Evolutionary conservation across 2,113 vertebrate genomes (phyloP).

Genomic region (Dipodomys spectabilis): DNA sequence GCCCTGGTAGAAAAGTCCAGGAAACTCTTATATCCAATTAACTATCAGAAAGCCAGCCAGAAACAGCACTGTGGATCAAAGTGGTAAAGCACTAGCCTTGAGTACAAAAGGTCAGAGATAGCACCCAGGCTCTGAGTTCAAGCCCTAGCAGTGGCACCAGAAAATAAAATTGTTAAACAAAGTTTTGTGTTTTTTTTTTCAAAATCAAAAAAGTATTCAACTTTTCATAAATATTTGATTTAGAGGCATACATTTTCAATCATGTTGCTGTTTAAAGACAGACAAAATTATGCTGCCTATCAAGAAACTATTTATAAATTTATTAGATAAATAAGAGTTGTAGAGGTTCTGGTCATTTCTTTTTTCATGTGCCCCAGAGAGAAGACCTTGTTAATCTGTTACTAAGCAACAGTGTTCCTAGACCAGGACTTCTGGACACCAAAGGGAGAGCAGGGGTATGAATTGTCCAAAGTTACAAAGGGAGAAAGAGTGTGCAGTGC

Average conservation of each 20-base stretch:
- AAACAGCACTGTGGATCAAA: no score
- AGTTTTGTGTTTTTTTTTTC: neutral
- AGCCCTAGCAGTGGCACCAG: no score
- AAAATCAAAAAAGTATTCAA: conserved; percentile 43
- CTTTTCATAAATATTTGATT: conserved; percentile 41
- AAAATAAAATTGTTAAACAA: no score
- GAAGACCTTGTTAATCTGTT: conserved; percentile 83
- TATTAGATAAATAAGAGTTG: conserved; percentile 81
- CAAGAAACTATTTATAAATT: conserved; percentile 78
- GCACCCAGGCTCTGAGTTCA: no score
- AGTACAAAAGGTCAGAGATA: no score
- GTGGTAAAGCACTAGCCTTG: no score
- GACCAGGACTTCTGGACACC: conserved; percentile 77
- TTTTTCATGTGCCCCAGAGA: conserved; percentile 79
- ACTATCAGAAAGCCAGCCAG: no score
- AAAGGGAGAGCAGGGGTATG: conserved; percentile 52
- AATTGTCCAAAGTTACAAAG: conserved; percentile 82
- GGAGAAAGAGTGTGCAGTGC: conserved; percentile 60
- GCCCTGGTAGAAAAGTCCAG: no score
- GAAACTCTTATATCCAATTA: no score
- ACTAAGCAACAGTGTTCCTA: conserved; percentile 84
- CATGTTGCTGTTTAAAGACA: conserved; percentile 49
- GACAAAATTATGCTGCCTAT: conserved; percentile 59
- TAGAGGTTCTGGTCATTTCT: conserved; percentile 83
- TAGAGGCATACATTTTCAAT: neutral